phyloP scores from a whole-genome alignment of 2,888 invertebrate species.

The Spisula solida region DNA sequence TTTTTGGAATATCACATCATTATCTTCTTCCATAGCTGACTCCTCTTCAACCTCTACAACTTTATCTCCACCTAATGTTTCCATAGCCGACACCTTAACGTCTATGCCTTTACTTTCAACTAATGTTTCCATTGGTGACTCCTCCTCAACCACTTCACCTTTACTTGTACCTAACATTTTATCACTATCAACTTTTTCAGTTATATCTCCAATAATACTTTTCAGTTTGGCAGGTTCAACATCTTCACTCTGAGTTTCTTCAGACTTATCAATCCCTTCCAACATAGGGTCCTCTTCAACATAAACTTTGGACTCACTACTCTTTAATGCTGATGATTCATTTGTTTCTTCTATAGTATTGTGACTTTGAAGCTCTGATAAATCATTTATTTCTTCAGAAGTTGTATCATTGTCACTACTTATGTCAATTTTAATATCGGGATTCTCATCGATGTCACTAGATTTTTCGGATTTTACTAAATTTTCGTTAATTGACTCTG shows the following conservation, averaged over 20 bases:
- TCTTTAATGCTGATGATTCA: conserved; percentile 19
- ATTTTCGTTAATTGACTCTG: not conserved
- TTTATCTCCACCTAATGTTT: conserved; percentile 33
- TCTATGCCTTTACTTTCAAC: conserved; percentile 36
- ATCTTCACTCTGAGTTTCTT: not conserved
- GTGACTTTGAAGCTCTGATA: not conserved
- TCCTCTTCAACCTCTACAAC: not conserved
- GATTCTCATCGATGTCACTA: not conserved
- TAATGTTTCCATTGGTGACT: conserved; percentile 33
- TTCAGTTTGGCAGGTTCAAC: not conserved
- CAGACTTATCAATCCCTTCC: not conserved
- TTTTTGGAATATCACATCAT: conserved; percentile 64
- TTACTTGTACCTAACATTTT: conserved; percentile 32
- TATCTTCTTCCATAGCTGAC: conserved; percentile 55
- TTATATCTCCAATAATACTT: not conserved
- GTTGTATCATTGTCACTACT: conserved; percentile 33
- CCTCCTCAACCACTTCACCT: not conserved
- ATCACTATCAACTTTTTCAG: not conserved
- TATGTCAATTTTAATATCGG: conserved; percentile 15
- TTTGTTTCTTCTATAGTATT: not conserved
- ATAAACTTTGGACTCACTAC: not conserved
- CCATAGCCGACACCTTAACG: conserved; percentile 26
- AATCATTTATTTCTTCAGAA: conserved; percentile 32
- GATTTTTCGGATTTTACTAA: not conserved
- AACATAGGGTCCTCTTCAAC: not conserved